Evolutionary conservation across 1,140 invertebrate genomes (phyloP).

Genomic region (Brachionus paranguensis): DNA sequence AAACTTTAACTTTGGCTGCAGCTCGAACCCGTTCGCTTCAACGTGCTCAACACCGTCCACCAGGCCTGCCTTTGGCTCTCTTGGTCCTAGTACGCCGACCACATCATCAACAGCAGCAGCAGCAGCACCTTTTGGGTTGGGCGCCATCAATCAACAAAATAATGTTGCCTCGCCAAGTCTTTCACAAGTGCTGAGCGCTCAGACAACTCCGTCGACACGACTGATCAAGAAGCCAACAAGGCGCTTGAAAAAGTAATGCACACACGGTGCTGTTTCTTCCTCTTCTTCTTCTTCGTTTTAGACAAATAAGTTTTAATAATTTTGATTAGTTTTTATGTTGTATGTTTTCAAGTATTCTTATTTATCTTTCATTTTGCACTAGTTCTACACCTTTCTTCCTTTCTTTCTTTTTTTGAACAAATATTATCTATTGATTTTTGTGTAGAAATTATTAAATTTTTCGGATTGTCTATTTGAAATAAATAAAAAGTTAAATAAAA

Average conservation of each 20-base stretch:
- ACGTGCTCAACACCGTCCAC: background rate
- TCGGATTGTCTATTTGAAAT: background rate
- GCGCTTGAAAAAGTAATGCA: background rate
- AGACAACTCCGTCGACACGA: constrained; percentile 7
- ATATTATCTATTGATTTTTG: background rate
- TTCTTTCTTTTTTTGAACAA: background rate
- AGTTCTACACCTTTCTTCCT: background rate
- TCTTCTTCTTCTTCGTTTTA: background rate
- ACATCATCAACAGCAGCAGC: no score
- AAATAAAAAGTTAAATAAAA: background rate
- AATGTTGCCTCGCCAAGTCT: constrained; percentile 29
- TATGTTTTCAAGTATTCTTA: background rate
- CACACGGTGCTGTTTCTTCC: background rate
- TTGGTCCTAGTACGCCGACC: background rate
- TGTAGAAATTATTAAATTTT: background rate
- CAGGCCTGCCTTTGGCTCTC: background rate
- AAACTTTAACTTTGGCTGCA: background rate
- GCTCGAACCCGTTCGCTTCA: background rate
- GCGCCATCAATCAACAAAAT: constrained; percentile 18
- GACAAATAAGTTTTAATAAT: background rate
- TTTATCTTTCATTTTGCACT: background rate
- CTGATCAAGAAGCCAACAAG: constrained; percentile 3
- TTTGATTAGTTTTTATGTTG: background rate
- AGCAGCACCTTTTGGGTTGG: background rate
- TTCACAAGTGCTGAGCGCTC: background rate